These are phyloP conservation scores for Turdus rufiventris DNA, from an alignment of 2,113 vertebrate species.

Conservation along the genomic window DNA sequence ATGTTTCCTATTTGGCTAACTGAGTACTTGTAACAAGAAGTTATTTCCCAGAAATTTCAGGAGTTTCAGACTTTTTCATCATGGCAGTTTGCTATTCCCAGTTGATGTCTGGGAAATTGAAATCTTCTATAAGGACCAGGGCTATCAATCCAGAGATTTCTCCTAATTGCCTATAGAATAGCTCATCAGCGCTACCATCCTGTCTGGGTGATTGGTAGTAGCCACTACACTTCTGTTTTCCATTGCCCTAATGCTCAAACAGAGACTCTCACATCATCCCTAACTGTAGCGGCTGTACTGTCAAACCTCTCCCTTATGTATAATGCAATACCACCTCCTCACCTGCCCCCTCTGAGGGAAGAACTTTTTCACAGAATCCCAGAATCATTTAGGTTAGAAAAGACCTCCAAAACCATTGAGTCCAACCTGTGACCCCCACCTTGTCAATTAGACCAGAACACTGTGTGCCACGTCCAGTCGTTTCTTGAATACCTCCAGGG, in stretches of 20 bases:
- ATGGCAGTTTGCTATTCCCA: background rate
- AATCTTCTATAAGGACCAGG: background rate
- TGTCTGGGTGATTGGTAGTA: background rate
- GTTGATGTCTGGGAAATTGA: background rate
- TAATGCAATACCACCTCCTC: background rate
- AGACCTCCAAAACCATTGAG: background rate
- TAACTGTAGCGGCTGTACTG: background rate
- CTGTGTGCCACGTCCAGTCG: background rate
- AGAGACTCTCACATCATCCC: background rate
- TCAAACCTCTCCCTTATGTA: background rate
- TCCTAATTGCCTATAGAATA: background rate
- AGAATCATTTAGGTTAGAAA: background rate
- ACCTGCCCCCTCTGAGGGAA: background rate
- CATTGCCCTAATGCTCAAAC: background rate
- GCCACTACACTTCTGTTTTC: background rate
- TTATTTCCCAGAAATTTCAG: background rate
- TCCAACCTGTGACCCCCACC: background rate
- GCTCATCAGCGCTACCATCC: background rate
- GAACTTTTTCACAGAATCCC: background rate
- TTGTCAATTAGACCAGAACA: background rate
- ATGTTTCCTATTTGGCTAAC: background rate
- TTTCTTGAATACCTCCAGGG: background rate
- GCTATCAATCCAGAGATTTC: background rate
- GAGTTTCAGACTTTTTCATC: background rate
- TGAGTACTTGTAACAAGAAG: background rate